Conservation (phyloP, 1,140 invertebrate species). For the Calosoma granatense region DNA sequence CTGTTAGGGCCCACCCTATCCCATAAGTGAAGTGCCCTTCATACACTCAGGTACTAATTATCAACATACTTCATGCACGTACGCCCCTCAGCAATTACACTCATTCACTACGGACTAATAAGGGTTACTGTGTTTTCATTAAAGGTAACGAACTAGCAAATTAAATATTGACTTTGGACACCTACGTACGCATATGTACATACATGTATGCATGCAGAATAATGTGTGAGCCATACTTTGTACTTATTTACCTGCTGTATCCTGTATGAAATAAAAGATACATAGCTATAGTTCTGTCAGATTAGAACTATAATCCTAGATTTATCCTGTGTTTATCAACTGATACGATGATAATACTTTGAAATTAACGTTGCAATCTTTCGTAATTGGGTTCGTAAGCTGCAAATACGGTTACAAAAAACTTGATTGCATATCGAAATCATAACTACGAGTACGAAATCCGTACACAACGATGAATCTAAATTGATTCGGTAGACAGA, state of each 20-base stretch:
- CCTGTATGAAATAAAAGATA: no score
- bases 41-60: constrained; percentile 1
- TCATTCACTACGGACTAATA: neutral
- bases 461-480: neutral
- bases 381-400: no score
- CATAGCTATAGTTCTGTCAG: no score
- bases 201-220: no score
- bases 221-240: no score
- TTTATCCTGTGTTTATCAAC: no score
- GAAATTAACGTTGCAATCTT: no score
- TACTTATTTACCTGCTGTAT: no score
- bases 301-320: no score
- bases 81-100: neutral
- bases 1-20: neutral
- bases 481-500: constrained; percentile 7
- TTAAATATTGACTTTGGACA: neutral
- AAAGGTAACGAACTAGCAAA: neutral
- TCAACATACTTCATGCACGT: neutral
- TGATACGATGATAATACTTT: no score
- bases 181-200: no score
- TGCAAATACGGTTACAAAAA: no score
- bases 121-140: neutral
- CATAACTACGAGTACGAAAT: neutral
- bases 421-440: constrained; percentile 2
- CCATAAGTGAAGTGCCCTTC: neutral